Evolutionary conservation across 2,113 vertebrate species (phyloP), one percentile per base, ranked within the genome.

Genomic region (Oncorhynchus kisutch): DNA sequence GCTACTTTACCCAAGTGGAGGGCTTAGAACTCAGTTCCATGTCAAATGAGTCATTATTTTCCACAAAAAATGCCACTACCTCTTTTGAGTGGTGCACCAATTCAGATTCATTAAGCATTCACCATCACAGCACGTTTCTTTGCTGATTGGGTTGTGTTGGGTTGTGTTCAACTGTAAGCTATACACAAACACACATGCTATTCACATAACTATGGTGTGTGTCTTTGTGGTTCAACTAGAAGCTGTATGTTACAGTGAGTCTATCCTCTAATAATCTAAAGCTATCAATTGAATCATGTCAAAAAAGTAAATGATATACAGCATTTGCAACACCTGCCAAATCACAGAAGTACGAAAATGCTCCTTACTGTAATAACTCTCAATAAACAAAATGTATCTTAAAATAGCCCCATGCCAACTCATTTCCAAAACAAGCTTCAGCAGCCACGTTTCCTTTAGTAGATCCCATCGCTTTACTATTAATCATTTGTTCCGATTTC

Each of bases 101-200:
- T 62, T 62, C n/a, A 9, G 9, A 62, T 62, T 62, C 5, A 24
- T 62, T 62, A 22, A 62, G 59, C 59, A 8, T 62, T 62, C 59
- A 62, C 18, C n/a, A 24, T 2, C 59, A 22, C 59, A 62, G 59
- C 59, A 62, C n/a, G n/a, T 22, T 62, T 8, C 6, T 22, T 22
- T 16, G 4, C 13, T 7, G n/a, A 62, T n/a, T 62, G 59, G 59
- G 59, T 62, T 62, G 18, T 62, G 59, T n/a, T 62, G 59, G 59
- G 59, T 62, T 62, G 18, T 62, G 59, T 62, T 62, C 59, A 62
- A 62, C 59, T 20, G 25, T 27, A 22, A 34, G 25, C 13, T 29
- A 39, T 59, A 71, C 11, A 27, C 70, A 54, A 48, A 71, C 70
- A 71, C 70, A 71, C 70, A 57, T 2, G 9, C 13, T 39, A 71